Percentiles rank a stretch among this genome's conserved stretches.
Conservation (phyloP, 2,113 vertebrate species). For the Salvelinus alpinus region DNA sequence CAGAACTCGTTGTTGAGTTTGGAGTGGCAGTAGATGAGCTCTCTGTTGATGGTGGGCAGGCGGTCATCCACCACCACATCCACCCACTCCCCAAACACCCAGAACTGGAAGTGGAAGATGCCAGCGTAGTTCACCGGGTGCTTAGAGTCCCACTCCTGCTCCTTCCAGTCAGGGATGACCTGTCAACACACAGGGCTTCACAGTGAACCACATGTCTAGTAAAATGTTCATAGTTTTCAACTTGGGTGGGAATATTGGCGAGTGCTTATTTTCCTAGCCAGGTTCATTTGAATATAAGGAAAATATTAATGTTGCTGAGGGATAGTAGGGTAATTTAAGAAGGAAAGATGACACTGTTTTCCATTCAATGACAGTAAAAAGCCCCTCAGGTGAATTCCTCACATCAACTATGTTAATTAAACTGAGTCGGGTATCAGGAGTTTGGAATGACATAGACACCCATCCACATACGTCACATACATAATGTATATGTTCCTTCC, state of each 20-base stretch:
- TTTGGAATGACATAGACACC: not conserved
- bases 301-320: too few species aligned
- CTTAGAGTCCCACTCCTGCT: constrained; percentile 88
- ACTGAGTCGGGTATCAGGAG: not conserved
- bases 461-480: not conserved
- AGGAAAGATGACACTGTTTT: not conserved
- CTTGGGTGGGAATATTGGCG: too few species aligned
- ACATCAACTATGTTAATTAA: not conserved
- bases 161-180: constrained; percentile 84
- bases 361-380: not conserved
- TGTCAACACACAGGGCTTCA: constrained; percentile 49
- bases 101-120: constrained; percentile 93
- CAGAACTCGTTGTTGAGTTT: constrained; percentile 88
- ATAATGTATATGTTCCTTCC: not conserved
- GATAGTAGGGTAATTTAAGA: not conserved
- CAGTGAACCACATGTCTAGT: not conserved
- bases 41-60: constrained; percentile 82
- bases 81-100: constrained; percentile 89
- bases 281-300: too few species aligned
- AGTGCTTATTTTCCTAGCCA: too few species aligned
- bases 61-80: constrained; percentile 94
- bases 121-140: constrained; percentile 83
- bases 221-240: too few species aligned
- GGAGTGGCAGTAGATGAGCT: constrained; percentile 88
- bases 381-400: not conserved